phyloP scores from a whole-genome alignment of 2,113 vertebrate species.

The Vulpes vulpes region DNA sequence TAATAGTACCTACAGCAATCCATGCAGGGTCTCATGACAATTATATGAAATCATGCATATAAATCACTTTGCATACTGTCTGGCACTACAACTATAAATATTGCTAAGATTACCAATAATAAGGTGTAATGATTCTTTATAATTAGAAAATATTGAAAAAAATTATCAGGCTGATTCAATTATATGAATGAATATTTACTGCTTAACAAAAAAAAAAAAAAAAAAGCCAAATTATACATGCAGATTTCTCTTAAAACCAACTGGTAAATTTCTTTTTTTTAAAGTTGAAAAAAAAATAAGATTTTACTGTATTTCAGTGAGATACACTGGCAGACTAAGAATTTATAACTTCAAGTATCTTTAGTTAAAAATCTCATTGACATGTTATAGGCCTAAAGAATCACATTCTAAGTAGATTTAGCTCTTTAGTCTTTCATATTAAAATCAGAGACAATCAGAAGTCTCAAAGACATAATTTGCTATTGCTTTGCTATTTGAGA shows the following conservation, averaged over 20 bases:
- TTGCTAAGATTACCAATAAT: neutral
- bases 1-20: neutral
- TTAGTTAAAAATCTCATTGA: neutral
- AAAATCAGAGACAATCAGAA: neutral
- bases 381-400: neutral
- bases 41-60: neutral
- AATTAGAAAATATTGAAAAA: neutral
- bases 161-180: neutral
- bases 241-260: slow-evolving; percentile 16
- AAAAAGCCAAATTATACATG: neutral
- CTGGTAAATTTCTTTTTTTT: neutral
- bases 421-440: slow-evolving; percentile 26
- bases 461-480: neutral
- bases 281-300: neutral
- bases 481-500: neutral
- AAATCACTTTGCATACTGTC: neutral
- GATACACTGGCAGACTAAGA: neutral
- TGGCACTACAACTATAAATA: neutral
- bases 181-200: slow-evolving; percentile 1
- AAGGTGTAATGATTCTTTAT: slow-evolving; percentile 41
- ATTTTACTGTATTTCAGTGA: neutral
- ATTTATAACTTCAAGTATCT: neutral
- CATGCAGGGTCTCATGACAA: neutral
- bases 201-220: neutral
- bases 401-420: neutral